A percentile compares a stretch with the other conserved stretches of the same genome.
phyloP scores from a whole-genome alignment of 2,113 vertebrate genomes.

The Muntiacus reevesi region DNA sequence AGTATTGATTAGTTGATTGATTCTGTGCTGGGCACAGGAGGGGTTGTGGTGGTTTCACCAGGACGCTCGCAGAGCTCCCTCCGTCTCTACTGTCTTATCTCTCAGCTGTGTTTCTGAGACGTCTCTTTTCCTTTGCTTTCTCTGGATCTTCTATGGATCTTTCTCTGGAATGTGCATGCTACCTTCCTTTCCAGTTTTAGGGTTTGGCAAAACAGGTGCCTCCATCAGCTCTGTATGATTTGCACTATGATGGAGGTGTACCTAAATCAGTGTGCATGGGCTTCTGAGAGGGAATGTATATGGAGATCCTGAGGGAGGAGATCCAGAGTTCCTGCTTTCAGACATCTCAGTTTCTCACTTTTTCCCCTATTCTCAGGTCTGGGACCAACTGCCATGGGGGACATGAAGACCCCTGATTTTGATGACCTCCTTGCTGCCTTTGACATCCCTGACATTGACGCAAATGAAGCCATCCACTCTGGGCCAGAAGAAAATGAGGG shows the following conservation, averaged over 20 bases:
- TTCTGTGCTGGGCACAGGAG: not conserved
- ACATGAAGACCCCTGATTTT: slow-evolving; percentile 99
- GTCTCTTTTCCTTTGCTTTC: not conserved
- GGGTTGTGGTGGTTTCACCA: not conserved
- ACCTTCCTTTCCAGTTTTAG: not conserved
- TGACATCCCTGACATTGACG: slow-evolving; percentile 97
- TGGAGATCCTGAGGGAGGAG: not conserved
- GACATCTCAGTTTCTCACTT: not conserved
- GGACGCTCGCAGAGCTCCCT: not conserved
- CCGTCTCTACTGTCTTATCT: fast-evolving
- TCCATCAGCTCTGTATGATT: not conserved
- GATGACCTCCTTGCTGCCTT: slow-evolving; percentile 97
- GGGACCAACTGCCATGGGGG: slow-evolving; percentile 88
- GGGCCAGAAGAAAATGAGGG: slow-evolving; percentile 86
- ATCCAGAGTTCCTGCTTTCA: not conserved
- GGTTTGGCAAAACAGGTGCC: not conserved
- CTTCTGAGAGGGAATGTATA: not conserved
- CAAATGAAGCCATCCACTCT: slow-evolving; percentile 94
- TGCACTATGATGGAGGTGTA: not conserved
- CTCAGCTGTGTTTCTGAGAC: not conserved
- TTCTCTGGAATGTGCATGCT: not conserved
- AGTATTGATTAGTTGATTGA: not conserved
- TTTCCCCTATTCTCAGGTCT: slow-evolving; percentile 69
- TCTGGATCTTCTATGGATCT: not conserved
- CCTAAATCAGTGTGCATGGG: not conserved